Percentiles rank a stretch among this genome's conserved stretches.
These are phyloP conservation scores for Poecile atricapillus DNA, from an alignment of 2,113 vertebrate genomes.

Conservation along the genomic window DNA sequence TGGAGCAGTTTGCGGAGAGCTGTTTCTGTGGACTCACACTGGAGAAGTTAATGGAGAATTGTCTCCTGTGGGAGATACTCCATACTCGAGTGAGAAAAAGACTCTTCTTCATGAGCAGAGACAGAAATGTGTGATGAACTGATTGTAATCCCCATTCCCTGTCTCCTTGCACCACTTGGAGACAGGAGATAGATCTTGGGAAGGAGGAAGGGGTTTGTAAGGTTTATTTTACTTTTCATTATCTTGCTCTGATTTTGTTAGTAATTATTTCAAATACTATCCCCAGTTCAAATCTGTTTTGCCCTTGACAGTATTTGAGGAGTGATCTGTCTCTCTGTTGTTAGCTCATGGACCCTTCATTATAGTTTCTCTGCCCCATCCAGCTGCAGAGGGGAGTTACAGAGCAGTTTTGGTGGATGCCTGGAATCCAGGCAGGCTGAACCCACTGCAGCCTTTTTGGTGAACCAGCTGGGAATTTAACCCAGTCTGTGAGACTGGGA, in stretches of 20 bases:
- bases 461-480: constrained; percentile 28
- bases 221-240: neutral
- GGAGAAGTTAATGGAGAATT: neutral
- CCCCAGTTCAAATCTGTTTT: neutral
- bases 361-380: neutral
- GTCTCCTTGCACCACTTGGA: neutral
- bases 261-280: neutral
- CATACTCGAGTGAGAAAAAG: neutral
- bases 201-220: neutral
- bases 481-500: constrained; percentile 97
- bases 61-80: neutral
- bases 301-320: neutral
- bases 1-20: neutral
- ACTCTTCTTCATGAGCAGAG: neutral
- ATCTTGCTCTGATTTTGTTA: neutral
- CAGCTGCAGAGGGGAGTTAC: neutral
- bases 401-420: neutral
- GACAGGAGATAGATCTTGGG: neutral
- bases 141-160: neutral
- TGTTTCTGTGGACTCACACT: accelerated
- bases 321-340: neutral
- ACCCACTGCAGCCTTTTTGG: accelerated
- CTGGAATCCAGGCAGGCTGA: neutral
- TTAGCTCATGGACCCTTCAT: neutral
- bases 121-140: neutral